Base-by-base conservation (phyloP, 2,797 vertebrate species). In the Tiaroga cobitis region DNA sequence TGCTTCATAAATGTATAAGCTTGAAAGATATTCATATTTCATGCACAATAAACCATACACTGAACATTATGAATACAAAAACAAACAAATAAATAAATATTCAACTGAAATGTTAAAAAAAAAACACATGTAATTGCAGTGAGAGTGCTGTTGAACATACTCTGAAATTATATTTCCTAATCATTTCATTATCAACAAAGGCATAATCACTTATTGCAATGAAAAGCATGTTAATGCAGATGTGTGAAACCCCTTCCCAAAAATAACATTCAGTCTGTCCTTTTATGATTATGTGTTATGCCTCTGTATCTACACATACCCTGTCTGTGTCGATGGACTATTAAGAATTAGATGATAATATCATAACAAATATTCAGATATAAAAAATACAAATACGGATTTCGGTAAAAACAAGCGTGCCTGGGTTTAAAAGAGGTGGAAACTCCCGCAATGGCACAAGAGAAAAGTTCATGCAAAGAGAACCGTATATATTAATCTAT, bases 361-460 rank as follows among this genome's bases (percentile, higher is more conserved):
- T 95, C 94, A 91, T 98, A 98, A 97, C 97, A 98, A 99, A 98
- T 96, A 98, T 96, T 97, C 94, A 96, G 96, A 97, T 99, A 99
- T 98, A 72, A 99, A 99, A 99, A 99, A 99, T 99, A 99, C 97
- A 99, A 99, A 99, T 98, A 97, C 97, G 96, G 97, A 93, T 94
- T 95, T 91, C 91, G 92, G 96, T 97, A 97, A 97, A 97, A 98
- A 97, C 95, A 97, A 97, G 95, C 96, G 95, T 97, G 96, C 96
- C 94, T 92, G 95, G 95, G 95, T 95, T 77, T 65, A 95, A 95
- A 94, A 94, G 92, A 90, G 90, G 94, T 94, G 94, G 92, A 90
- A 96, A 95, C 94, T 95, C 95, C 96, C 88, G 92, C 89, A 88
- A 94, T 95, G 96, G 95, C 94, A 96, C 96, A 94, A 91, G 95